These are phyloP conservation scores for Gymnodraco acuticeps DNA, from an alignment of 2,797 vertebrate species.

Conservation along the genomic window DNA sequence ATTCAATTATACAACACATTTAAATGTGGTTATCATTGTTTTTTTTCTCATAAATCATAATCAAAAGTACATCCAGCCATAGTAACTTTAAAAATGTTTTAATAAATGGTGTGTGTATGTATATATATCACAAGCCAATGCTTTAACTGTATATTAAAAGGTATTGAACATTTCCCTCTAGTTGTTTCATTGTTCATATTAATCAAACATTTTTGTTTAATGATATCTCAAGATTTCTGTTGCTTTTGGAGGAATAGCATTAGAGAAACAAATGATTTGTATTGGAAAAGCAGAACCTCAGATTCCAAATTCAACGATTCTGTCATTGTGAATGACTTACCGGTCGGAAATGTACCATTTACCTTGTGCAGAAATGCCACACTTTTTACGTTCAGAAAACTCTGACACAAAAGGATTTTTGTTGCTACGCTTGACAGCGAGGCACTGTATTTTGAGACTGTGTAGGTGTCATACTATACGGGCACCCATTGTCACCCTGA, in stretches of 20 bases:
- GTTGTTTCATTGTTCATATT: background rate
- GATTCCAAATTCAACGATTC: background rate
- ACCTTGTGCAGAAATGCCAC: constrained; percentile 9
- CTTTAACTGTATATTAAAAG: background rate
- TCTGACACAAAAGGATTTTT: constrained; percentile 27
- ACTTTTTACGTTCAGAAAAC: constrained; percentile 18
- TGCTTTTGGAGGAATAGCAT: background rate
- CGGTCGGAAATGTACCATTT: constrained; percentile 18
- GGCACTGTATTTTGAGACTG: constrained; percentile 46
- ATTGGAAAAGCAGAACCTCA: background rate
- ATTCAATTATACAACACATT: background rate
- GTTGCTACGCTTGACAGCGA: constrained; percentile 23
- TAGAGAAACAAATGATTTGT: background rate
- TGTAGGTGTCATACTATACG: constrained; percentile 48
- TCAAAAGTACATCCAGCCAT: too few relatives aligned
- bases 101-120: too few relatives aligned
- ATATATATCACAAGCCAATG: background rate
- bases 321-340: constrained; percentile 9
- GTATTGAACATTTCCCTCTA: background rate
- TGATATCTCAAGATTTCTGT: background rate
- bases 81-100: background rate
- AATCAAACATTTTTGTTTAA: background rate
- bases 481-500: constrained; percentile 51
- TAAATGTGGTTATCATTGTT: background rate
- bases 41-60: too few relatives aligned